Percentiles rank a stretch among this genome's conserved stretches.
phyloP scores from a whole-genome alignment of 2,797 vertebrate genomes.

The Malacoraja senta region DNA sequence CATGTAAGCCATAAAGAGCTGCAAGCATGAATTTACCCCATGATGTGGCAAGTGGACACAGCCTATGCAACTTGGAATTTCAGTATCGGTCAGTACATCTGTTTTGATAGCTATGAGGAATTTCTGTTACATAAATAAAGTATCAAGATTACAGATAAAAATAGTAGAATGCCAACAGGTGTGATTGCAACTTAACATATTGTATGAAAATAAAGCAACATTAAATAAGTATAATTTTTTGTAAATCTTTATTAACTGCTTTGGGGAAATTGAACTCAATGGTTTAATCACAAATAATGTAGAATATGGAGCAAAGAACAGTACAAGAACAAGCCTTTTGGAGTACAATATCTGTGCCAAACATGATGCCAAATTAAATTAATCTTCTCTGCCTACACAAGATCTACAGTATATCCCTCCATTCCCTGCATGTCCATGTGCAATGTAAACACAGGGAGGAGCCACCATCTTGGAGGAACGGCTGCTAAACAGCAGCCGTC shows the following conservation, averaged over 20 bases:
- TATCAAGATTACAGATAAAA: background rate
- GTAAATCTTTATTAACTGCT: background rate
- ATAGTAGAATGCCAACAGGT: background rate
- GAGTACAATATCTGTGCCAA: too few relatives aligned
- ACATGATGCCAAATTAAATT: too few relatives aligned
- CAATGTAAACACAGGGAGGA: too few relatives aligned
- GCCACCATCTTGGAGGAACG: too few relatives aligned
- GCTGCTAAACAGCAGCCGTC: too few relatives aligned
- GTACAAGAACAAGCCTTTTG: too few relatives aligned
- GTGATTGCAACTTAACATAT: background rate
- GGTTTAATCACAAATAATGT: too few relatives aligned
- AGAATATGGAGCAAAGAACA: too few relatives aligned
- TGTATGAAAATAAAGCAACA: constrained; percentile 4
- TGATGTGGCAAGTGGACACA: background rate
- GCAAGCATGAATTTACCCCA: background rate
- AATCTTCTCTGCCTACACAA: too few relatives aligned
- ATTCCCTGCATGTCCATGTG: too few relatives aligned
- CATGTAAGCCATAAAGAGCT: background rate
- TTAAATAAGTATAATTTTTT: background rate
- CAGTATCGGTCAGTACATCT: background rate
- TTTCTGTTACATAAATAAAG: background rate
- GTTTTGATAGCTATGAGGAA: background rate
- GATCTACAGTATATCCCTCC: too few relatives aligned
- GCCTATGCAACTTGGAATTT: background rate
- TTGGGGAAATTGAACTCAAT: background rate